Conservation (phyloP, 2,797 vertebrate species). For the Neomorphus geoffroyi region DNA sequence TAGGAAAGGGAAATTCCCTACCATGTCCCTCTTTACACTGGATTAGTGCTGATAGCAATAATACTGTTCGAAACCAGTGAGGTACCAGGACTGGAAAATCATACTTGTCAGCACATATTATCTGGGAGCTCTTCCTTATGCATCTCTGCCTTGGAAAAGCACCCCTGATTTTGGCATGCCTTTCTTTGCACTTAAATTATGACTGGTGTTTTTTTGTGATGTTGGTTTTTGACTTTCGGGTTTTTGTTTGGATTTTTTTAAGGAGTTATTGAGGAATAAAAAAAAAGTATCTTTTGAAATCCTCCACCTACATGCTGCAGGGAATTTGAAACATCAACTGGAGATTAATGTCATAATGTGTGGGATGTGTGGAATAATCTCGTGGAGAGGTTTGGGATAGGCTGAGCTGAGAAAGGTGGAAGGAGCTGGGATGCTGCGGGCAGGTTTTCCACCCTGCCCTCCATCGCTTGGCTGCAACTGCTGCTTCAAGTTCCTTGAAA, state of each 20-base stretch:
- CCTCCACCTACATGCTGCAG: not conserved
- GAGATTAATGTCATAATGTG: not conserved
- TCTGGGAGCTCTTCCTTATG: not conserved
- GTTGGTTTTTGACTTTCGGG: too few relatives aligned
- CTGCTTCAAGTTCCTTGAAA: not conserved
- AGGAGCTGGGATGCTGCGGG: not conserved
- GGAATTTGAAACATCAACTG: not conserved
- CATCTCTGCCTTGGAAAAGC: not conserved
- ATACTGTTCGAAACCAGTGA: not conserved
- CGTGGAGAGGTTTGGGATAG: not conserved
- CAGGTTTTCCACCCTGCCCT: not conserved
- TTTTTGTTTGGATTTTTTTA: not conserved
- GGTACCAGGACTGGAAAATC: not conserved
- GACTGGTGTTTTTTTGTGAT: too few relatives aligned
- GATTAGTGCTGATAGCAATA: not conserved
- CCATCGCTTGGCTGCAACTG: too few relatives aligned
- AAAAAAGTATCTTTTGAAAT: not conserved
- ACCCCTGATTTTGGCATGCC: rapidly evolving
- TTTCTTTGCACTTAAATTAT: not conserved
- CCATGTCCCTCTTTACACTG: rapidly evolving
- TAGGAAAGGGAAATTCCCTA: not conserved
- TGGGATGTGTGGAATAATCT: not conserved
- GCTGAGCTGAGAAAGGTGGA: not conserved
- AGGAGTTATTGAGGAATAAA: not conserved
- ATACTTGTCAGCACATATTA: rapidly evolving